These are phyloP conservation scores for Talpa occidentalis DNA, from an alignment of 2,113 vertebrate species.

Conservation along the genomic window DNA sequence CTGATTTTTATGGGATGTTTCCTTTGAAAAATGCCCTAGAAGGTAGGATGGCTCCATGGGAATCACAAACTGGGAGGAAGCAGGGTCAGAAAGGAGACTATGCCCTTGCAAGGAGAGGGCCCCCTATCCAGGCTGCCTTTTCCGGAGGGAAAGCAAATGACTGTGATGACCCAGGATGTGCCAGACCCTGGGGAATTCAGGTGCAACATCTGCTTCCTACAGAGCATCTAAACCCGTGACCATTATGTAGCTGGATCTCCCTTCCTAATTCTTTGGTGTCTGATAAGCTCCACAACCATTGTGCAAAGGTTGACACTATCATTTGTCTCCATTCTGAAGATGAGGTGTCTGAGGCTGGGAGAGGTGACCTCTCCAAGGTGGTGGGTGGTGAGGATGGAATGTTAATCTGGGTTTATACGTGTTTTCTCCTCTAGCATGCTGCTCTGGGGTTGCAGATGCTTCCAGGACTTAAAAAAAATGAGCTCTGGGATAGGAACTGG, in stretches of 20 bases:
- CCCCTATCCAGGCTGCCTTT: neutral
- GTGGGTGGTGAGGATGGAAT: neutral
- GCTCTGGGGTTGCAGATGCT: neutral
- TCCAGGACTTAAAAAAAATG: neutral
- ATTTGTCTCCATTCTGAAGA: neutral
- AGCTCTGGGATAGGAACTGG: neutral
- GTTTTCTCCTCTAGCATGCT: neutral
- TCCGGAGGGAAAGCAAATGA: neutral
- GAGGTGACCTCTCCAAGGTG: neutral
- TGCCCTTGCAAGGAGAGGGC: neutral
- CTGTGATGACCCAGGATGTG: neutral
- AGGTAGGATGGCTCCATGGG: neutral
- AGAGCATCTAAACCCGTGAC: neutral
- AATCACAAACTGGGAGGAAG: neutral
- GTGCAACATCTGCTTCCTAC: neutral
- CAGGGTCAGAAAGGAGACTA: slow-evolving; percentile 3
- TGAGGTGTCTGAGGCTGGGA: neutral
- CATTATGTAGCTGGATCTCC: neutral
- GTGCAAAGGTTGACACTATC: neutral
- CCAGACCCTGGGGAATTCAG: neutral
- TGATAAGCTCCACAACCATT: neutral
- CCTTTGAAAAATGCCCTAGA: slow-evolving; percentile 20
- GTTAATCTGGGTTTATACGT: neutral
- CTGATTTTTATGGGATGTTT: slow-evolving; percentile 35
- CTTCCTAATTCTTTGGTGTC: neutral